Base-by-base conservation (phyloP, 2,888 invertebrate species). In the Aradus depressus region DNA sequence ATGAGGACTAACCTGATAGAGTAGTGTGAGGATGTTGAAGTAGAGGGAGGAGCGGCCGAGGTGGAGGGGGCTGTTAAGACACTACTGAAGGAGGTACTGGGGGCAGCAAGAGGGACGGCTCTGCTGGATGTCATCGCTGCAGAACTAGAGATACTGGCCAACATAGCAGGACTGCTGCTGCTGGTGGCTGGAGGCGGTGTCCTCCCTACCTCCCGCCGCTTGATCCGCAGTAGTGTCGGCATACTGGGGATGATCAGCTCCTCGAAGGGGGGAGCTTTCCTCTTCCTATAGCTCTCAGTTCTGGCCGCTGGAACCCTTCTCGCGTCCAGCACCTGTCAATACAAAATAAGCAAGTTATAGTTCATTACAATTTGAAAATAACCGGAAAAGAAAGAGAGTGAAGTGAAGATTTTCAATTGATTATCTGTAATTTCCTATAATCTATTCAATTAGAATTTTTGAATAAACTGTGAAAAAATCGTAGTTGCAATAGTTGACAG, bases 191-290 rank as follows among this genome's bases (percentile, higher is more conserved):
- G n/a, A 60, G 58, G 41, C 60, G 59, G 6, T 49, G 56, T 47
- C 60, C 71, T 37, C 59, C 62, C 3, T 58, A 66, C 79, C 68
- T 66, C 74, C 68, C 66, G 74, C 52, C 73, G 71, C 63, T 77
- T 78, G 61, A 80, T 67, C 56, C 74, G 73, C 32, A 81, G 63
- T 52, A 80, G 67, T 60, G 79, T 78, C 3, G 79, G 73, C 61
- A 80, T 75, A 3, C 76, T 74, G 4, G 81, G 81, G 42, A 80
- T 74, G 26, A 51, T 53, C 8, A 60, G 53, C 44, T 60, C 60
- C 37, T 59, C 47, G 41, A 57, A 60, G 6, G 59, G 58, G 5
- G 44, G 50, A 31, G 51, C 22, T 44, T 59, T 56, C 37, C 58
- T 43, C 31, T 58, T 59, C 10, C 55, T 34, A 38, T 55, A 53